A percentile compares a stretch with the other conserved stretches of the same genome.
These are phyloP conservation scores for Petromus typicus DNA, from an alignment of 2,113 vertebrate species.

Conservation along the genomic window DNA sequence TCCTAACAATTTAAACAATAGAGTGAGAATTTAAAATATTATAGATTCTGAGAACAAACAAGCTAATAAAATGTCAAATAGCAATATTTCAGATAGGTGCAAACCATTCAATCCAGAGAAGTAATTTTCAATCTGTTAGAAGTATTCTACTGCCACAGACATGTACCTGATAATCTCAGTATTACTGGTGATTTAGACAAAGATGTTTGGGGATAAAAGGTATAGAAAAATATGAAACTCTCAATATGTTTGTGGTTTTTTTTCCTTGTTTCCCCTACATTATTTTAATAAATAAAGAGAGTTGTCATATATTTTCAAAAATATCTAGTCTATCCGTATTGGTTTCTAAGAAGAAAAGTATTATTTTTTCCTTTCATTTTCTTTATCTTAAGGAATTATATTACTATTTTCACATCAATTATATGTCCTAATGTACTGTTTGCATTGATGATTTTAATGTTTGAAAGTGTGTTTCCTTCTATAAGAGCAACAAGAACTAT, in stretches of 20 bases:
- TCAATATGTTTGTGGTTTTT: background rate
- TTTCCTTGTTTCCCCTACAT: background rate
- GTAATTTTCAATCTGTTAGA: background rate
- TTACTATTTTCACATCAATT: background rate
- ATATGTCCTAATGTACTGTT: background rate
- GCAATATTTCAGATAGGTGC: background rate
- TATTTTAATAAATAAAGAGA: background rate
- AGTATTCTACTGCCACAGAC: background rate
- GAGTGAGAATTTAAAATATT: background rate
- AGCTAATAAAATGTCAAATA: background rate
- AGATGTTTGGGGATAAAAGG: background rate
- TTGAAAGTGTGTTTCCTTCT: background rate
- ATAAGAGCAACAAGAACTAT: background rate
- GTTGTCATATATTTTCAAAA: background rate
- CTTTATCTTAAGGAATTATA: background rate
- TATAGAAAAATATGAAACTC: background rate
- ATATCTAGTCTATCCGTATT: background rate
- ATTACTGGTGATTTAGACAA: slow-evolving; percentile 30
- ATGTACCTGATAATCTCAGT: background rate
- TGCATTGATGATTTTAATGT: background rate
- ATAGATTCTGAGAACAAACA: background rate
- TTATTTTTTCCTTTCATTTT: background rate
- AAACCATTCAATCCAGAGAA: background rate
- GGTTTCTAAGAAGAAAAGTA: background rate
- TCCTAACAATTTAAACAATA: background rate